These are phyloP conservation scores for Caenorhabditis sp. DNA, from an alignment of 2,888 invertebrate species.

Conservation along the genomic window DNA sequence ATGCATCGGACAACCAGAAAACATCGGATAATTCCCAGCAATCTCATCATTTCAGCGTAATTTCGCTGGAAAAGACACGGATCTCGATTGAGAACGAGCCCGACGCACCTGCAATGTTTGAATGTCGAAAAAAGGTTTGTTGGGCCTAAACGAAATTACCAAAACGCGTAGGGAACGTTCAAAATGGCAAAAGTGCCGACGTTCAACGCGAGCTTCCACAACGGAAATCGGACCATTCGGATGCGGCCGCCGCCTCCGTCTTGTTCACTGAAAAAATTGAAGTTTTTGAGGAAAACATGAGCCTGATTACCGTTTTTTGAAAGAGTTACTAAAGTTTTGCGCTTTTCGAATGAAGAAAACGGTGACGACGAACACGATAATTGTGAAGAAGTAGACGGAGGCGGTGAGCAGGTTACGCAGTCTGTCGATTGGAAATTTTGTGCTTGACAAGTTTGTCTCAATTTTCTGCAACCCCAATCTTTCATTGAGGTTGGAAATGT, in stretches of 20 bases:
- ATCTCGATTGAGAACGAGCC: constrained; percentile 61
- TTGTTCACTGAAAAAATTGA: constrained; percentile 26
- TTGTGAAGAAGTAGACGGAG: constrained; percentile 69
- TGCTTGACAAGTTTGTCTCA: too few species aligned
- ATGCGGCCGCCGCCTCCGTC: constrained; percentile 53
- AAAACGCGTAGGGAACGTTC: constrained; percentile 74
- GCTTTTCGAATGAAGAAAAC: constrained; percentile 66
- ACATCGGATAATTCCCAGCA: constrained; percentile 62
- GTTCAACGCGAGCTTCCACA: constrained; percentile 77
- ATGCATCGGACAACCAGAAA: constrained; percentile 70
- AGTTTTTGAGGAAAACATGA: neutral
- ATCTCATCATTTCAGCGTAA: constrained; percentile 69
- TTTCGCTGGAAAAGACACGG: constrained; percentile 72
- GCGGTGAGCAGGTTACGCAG: constrained; percentile 67
- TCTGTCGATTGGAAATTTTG: constrained; percentile 38
- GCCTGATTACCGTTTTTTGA: constrained; percentile 56
- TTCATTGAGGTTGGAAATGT: too few species aligned
- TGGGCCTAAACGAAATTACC: constrained; percentile 62
- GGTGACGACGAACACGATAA: constrained; percentile 72
- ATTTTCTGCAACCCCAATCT: too few species aligned
- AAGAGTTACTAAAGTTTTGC: constrained; percentile 69
- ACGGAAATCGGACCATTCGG: constrained; percentile 70
- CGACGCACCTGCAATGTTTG: constrained; percentile 73
- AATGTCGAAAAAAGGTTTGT: neutral
- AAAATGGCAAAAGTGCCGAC: constrained; percentile 75